Conservation (phyloP, 2,888 invertebrate species). For the Lordiphosa andalusiaca region DNA sequence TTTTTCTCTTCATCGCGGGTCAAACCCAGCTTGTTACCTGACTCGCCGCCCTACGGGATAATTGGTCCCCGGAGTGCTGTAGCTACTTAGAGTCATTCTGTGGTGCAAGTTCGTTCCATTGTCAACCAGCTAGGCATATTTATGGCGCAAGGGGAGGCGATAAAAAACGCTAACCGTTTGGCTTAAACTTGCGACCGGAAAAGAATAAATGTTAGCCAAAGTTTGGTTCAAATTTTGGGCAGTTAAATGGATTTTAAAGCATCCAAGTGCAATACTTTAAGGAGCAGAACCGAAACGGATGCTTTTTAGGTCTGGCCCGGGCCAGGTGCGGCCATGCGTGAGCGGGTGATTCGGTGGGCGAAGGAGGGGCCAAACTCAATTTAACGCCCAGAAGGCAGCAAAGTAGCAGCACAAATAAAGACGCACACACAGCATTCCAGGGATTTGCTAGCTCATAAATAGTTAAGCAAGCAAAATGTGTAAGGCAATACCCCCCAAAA, state of each 20-base stretch:
- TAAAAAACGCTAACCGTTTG: constrained; percentile 65
- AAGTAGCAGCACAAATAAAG: constrained; percentile 73
- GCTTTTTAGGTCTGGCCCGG: constrained; percentile 10
- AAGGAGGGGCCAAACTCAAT: constrained; percentile 66
- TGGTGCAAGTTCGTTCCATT: constrained; percentile 36
- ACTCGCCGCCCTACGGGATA: constrained; percentile 44
- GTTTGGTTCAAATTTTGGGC: constrained; percentile 36
- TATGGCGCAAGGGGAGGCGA: constrained; percentile 53
- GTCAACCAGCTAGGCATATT: constrained; percentile 59
- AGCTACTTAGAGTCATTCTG: constrained; percentile 70
- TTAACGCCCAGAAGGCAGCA: constrained; percentile 71
- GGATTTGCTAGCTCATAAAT: constrained; percentile 69
- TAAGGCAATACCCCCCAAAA: constrained; percentile 49
- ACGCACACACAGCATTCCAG: constrained; percentile 60
- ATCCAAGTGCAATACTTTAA: constrained; percentile 40
- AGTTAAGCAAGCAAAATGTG: constrained; percentile 66
- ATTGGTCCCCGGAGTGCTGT: constrained; percentile 67
- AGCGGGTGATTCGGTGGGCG: constrained; percentile 15
- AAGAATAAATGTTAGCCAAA: constrained; percentile 49
- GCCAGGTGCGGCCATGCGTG: constrained; percentile 51
- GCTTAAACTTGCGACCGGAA: constrained; percentile 35
- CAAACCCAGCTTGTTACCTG: constrained; percentile 60
- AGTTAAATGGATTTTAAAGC: constrained; percentile 50
- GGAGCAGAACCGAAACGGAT: constrained; percentile 11
- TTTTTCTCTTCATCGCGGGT: constrained; percentile 23